Conservation (phyloP, 2,113 vertebrate genomes). For the Gadus chalcogrammus region DNA sequence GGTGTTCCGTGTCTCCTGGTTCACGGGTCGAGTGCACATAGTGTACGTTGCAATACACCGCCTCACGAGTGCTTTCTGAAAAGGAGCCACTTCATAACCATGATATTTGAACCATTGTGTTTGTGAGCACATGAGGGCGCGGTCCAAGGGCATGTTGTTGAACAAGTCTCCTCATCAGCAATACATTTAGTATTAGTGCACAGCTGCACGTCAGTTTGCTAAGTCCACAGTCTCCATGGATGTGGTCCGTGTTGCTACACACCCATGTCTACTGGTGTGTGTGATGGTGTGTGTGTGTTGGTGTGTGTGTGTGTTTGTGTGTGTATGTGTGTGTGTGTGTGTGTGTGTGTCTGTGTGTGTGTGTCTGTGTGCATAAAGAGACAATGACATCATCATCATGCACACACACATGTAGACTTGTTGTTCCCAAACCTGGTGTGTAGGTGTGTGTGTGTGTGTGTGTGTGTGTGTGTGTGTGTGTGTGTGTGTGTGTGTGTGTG, state of each 20-base stretch:
- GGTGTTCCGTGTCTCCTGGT: no score
- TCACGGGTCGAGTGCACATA: no score
- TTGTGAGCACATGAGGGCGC: no score
- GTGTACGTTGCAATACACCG: no score
- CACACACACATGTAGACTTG: constrained; percentile 67
- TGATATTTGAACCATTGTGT: no score
- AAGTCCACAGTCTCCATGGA: neutral
- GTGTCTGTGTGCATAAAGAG: neutral
- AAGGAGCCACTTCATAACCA: no score
- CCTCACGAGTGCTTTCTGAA: no score
- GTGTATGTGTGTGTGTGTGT: constrained; percentile 4
- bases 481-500: neutral
- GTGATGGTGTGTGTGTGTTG: neutral
- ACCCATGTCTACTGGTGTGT: neutral
- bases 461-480: neutral
- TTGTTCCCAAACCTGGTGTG: constrained; percentile 33
- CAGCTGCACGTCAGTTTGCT: neutral
- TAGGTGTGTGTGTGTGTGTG: neutral
- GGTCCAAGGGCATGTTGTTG: no score
- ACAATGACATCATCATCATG: constrained; percentile 29
- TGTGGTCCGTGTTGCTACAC: neutral
- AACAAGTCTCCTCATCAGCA: neutral
- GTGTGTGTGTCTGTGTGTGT: constrained; percentile 5
- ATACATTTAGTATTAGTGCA: neutral
- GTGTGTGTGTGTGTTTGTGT: constrained; percentile 27